phyloP scores from a whole-genome alignment of 23 tunicate species.

The Trididemnum miniatum region DNA sequence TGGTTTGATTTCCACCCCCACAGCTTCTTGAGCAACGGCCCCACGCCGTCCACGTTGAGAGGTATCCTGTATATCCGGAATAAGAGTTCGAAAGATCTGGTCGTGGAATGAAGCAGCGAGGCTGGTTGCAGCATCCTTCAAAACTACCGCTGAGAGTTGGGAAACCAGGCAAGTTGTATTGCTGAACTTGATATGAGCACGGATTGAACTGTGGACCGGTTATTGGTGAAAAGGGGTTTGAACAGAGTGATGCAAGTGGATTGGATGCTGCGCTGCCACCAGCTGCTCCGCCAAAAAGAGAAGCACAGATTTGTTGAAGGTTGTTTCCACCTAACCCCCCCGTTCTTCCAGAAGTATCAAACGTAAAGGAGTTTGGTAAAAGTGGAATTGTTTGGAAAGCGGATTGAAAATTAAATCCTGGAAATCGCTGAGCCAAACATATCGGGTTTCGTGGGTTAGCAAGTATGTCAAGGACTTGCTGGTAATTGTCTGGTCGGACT shows the following conservation, averaged over 20 bases:
- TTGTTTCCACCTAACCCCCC: not conserved
- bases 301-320: too few species aligned
- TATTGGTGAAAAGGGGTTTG: not conserved
- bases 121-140: slow-evolving; percentile 41
- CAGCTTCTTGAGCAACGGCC: slow-evolving; percentile 23
- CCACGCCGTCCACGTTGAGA: slow-evolving; percentile 21
- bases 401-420: not conserved
- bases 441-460: not conserved
- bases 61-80: slow-evolving; percentile 33
- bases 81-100: not conserved
- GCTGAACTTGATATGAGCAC: slow-evolving; percentile 14
- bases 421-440: not conserved
- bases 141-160: slow-evolving; percentile 19
- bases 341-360: not conserved
- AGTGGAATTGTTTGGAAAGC: not conserved
- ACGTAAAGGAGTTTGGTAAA: too few species aligned
- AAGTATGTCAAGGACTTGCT: not conserved
- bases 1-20: slow-evolving; percentile 28
- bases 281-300: not conserved
- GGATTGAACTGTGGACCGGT: not conserved
- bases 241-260: not conserved
- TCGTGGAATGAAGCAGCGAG: slow-evolving; percentile 29
- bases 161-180: slow-evolving; percentile 1
- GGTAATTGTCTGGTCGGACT: slow-evolving; percentile 74
- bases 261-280: not conserved